Evolutionary conservation across 2,888 invertebrate genomes (phyloP), one percentile per base, ranked within the genome.

Genomic region (Aproaerema taeniolella): DNA sequence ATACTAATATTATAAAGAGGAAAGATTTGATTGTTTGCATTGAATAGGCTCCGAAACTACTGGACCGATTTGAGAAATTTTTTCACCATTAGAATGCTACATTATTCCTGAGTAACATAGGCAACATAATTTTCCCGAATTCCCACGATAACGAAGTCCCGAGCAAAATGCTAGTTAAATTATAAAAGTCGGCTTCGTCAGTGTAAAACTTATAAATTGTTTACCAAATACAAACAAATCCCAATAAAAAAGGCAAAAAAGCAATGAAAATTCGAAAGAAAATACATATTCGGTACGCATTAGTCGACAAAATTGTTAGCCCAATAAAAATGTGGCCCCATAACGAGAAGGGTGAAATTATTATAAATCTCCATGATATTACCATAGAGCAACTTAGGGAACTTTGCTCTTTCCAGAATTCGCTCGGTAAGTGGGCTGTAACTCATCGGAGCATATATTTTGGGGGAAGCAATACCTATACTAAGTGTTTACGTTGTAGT

Each of bases 281-380:
- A 55, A 58, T 59, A 66, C 62, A 63, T 68, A 68, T 68, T 59
- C 57, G 48, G 41, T 60, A 56, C 57, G 60, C 69, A 74, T 76
- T 74, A 71, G 67, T 60, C 61, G 56, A 60, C 65, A 65, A 72
- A 77, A 77, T 75, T 73, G 73, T 77, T 70, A 65, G 61, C 58
- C 55, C 60, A 68, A 67, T 71, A 74, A 79, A 79, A 76, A 76
- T 67, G 60, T 57, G 60, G 63, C 70, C 67, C 68, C 66, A 69
- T 77, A 74, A 73, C 65, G 62, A 55, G 62, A n/a, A n/a, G 67
- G 66, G 62, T 53, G 67, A 71, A 81, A 82, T 83, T 78, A 85
- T 82, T 85, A 82, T 85, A 85, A 83, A 86, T 86, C 85, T 82
- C 76, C 76, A 78, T 76, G 70, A 75, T 78, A 85, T 86, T 82